phyloP scores from a whole-genome alignment of 2,888 invertebrate species.

The Melolontha melolontha region DNA sequence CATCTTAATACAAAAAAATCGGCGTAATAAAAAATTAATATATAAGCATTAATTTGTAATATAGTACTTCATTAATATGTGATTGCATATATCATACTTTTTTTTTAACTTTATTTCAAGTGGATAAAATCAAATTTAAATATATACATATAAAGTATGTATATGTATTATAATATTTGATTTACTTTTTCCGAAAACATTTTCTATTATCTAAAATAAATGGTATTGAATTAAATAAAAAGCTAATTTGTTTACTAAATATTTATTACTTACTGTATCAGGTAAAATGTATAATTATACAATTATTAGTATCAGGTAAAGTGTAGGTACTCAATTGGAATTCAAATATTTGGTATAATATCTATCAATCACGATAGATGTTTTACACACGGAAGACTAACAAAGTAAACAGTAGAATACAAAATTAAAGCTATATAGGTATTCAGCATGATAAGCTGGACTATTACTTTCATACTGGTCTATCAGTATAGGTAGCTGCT shows the following conservation, averaged over 20 bases:
- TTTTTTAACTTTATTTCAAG: too few species aligned
- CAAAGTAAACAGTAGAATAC: conserved; percentile 13
- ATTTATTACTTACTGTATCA: conserved; percentile 20
- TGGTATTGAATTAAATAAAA: background rate
- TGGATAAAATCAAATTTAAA: too few species aligned
- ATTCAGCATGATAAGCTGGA: background rate
- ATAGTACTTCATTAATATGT: too few species aligned
- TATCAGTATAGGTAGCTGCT: conserved; percentile 62
- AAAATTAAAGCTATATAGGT: conserved; percentile 26
- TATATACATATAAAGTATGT: too few species aligned
- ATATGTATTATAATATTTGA: too few species aligned
- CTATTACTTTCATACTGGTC: background rate
- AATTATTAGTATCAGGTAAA: conserved; percentile 32
- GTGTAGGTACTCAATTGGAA: conserved; percentile 27
- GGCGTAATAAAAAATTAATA: too few species aligned
- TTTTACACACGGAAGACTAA: conserved; percentile 22
- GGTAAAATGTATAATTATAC: conserved; percentile 17
- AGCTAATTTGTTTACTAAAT: conserved; percentile 11
- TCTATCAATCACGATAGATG: background rate
- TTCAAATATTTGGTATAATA: conserved; percentile 14
- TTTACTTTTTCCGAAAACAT: too few species aligned
- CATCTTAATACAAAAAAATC: too few species aligned
- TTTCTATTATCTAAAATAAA: background rate
- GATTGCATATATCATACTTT: too few species aligned
- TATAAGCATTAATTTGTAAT: too few species aligned